A percentile compares a stretch with the other conserved stretches of the same genome.
phyloP scores from a whole-genome alignment of 2,113 vertebrate genomes.

The Hydrolagus affinis region DNA sequence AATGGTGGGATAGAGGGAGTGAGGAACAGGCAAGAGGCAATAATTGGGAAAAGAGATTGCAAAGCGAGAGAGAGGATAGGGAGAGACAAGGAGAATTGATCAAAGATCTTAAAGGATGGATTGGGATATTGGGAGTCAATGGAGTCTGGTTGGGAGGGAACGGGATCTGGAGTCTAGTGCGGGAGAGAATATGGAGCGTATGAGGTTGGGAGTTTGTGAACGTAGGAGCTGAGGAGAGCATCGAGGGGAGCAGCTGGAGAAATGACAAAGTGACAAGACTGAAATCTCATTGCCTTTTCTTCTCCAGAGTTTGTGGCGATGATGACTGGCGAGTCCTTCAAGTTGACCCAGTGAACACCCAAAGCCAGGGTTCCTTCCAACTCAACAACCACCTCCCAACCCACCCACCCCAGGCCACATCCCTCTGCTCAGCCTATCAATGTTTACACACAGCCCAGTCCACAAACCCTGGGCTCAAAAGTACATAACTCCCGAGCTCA shows the following conservation, averaged over 20 bases:
- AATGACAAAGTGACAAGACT: neutral
- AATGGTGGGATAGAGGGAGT: too few relatives aligned
- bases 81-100: too few relatives aligned
- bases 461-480: neutral
- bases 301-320: slow-evolving; percentile 53
- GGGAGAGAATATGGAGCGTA: too few relatives aligned
- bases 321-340: slow-evolving; percentile 60
- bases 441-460: neutral
- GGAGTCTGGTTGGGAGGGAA: too few relatives aligned
- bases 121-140: too few relatives aligned
- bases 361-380: neutral
- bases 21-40: too few relatives aligned
- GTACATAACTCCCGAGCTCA: neutral
- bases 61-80: too few relatives aligned
- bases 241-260: neutral
- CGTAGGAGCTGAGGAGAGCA: neutral
- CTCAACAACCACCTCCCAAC: neutral
- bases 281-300: slow-evolving; percentile 3
- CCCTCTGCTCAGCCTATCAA: neutral
- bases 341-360: slow-evolving; percentile 44
- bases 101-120: too few relatives aligned
- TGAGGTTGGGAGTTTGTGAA: too few relatives aligned
- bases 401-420: neutral
- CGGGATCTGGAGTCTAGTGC: too few relatives aligned
- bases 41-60: too few relatives aligned